Evolutionary conservation across 2,113 vertebrate genomes (phyloP).

Genomic region (Clarias magur): DNA sequence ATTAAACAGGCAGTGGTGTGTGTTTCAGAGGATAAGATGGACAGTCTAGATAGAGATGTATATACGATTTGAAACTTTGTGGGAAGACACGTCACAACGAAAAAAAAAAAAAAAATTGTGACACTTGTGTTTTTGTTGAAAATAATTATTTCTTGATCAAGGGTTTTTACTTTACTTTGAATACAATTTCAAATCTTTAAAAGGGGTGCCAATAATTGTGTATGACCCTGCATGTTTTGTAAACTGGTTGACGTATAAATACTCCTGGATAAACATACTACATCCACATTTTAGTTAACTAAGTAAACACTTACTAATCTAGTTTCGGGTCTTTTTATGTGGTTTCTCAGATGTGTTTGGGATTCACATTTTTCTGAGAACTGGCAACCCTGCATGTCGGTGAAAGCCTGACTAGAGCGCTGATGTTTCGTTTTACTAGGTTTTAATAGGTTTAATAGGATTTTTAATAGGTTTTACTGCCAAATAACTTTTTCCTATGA

Average conservation of each 20-base stretch:
- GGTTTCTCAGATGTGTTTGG: neutral
- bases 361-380: neutral
- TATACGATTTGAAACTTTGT: too few species aligned
- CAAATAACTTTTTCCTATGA: conserved; percentile 67
- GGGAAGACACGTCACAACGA: too few species aligned
- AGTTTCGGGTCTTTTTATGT: neutral
- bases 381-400: neutral
- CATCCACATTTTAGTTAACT: neutral
- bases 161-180: too few species aligned
- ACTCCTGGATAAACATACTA: neutral
- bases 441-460: conserved; percentile 3
- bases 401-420: neutral
- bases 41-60: neutral
- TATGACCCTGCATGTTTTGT: too few species aligned
- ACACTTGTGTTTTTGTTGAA: too few species aligned
- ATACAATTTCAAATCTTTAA: too few species aligned
- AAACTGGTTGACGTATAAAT: neutral
- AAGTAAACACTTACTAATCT: neutral
- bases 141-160: too few species aligned
- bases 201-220: too few species aligned
- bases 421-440: neutral
- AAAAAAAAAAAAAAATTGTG: too few species aligned
- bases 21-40: neutral
- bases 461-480: conserved; percentile 44
- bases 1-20: neutral